Evolutionary conservation across 2,888 invertebrate species (phyloP), one percentile per base, ranked within the genome.

Genomic region (Blastobasis lacticolella): DNA sequence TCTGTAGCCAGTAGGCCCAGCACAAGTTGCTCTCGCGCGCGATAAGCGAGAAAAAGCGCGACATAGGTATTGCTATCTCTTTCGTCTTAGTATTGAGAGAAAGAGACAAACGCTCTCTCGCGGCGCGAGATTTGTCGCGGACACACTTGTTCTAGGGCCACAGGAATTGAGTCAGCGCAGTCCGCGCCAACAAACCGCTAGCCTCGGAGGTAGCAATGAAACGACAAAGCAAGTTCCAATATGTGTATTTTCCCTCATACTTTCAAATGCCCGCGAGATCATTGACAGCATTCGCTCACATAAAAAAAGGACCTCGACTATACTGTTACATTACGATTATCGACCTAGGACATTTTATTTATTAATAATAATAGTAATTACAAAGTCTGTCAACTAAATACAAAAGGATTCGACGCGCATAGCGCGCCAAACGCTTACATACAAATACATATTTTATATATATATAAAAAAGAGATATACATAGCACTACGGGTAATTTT

Each of bases 331-430:
- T 75, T 78, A 81, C 74, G 71, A 78, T 80, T 77, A 78, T 71
- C 75, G 72, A 77, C 76, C 79, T 81, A 81, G 72, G 75, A 80
- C 79, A 73, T 69, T 66, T 68, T 69, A 66, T 73, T 77, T 74
- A 73, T 75, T 76, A 75, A 76, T 81, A 78, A 78, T 75, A 76
- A 73, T 83, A 23, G 73, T 85, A 86, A 87, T 86, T 87, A 87
- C 87, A 79, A 78, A 78, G 78, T 81, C 73, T 77, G 79, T 79
- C 78, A 82, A 87, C 85, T 87, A 87, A 87, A 86, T 84, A 85
- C 78, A 86, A 81, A 79, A 73, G 60, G 62, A 56, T 63, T 63
- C 72, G 73, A 77, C 74, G 75, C 81, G 84, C 87, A 86, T 74
- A 77, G 87, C 87, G 85, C 66, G 71, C 81, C 79, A 64, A 74